Base-by-base conservation (phyloP, 2,888 invertebrate species). In the Hanleya hanleyi region DNA sequence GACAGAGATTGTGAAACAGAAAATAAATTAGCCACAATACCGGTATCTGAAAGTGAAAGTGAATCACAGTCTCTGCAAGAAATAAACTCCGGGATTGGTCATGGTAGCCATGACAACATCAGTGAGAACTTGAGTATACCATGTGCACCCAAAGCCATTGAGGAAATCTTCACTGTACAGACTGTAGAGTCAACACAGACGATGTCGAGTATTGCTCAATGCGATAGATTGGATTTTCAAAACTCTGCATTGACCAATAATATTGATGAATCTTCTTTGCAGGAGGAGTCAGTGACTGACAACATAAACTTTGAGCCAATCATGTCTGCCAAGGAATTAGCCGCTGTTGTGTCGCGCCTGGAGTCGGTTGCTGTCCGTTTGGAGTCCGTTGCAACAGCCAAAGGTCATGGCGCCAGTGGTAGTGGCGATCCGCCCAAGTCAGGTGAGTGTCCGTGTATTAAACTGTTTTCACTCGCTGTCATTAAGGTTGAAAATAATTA, bases 331-430 rank as follows among this genome's bases (percentile, higher is more conserved):
- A 76, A 81, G 70, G 93, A 94, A 86, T 92, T 95, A 81, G 94
- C 94, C 88, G 92, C 93, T 77, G 91, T 95, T 87, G 94, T 95
- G 81, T 93, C 93, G 84, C 94, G 96, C 64, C 90, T 96, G 86
- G 96, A 96, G 91, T 93, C 93, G 81, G 94, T 95, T 75, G 94
- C 95, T 15, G 93, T 93, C 81, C 94, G 95, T 74, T 91, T 95
- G 83, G 96, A 89, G 33, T 65, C 73, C 0, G 67, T 85, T 38
- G 80, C 84, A 4, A 50, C 41, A 9, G 57, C 57, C 57, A 57
- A 57, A 57, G 32, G 57, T 4, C 57, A 7, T n/a, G n/a, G n/a
- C n/a, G n/a, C n/a, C n/a, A n/a, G n/a, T n/a, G n/a, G n/a, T n/a
- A n/a, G n/a, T n/a, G n/a, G n/a, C n/a, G n/a, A n/a, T n/a, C n/a